phyloP scores from a whole-genome alignment of 2,888 invertebrate genomes.

The Stenolophus ochropezus region DNA sequence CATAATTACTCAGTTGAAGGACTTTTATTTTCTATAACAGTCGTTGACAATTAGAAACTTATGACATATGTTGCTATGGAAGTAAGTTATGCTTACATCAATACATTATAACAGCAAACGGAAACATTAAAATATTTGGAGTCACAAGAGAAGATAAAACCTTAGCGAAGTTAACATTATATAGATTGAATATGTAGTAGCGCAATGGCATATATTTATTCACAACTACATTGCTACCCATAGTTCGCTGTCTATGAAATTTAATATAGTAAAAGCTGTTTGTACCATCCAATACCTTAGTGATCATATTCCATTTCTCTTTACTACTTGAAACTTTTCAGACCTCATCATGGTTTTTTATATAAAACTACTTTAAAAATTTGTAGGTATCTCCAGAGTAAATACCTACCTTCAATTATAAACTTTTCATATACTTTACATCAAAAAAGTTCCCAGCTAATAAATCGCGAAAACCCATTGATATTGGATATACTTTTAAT shows the following conservation, averaged over 20 bases:
- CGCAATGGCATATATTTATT: no score
- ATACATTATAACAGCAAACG: no score
- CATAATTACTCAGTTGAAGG: no score
- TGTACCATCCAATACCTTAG: background rate
- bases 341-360: constrained; percentile 28
- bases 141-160: no score
- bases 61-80: no score
- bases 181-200: no score
- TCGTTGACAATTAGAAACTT: no score
- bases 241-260: background rate
- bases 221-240: no score
- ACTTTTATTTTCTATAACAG: no score
- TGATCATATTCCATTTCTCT: constrained; percentile 21
- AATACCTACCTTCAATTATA: constrained; percentile 13
- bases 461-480: background rate
- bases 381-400: background rate
- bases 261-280: constrained; percentile 21
- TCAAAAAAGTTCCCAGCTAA: constrained; percentile 5
- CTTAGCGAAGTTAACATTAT: no score
- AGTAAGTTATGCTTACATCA: no score
- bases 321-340: constrained; percentile 31
- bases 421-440: constrained; percentile 3
- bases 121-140: no score
- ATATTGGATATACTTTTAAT: background rate
- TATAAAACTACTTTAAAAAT: constrained; percentile 19